A percentile compares a stretch with the other conserved stretches of the same genome.
These are phyloP conservation scores for Leiothrix lutea DNA, from an alignment of 2,113 vertebrate species.

Conservation along the genomic window DNA sequence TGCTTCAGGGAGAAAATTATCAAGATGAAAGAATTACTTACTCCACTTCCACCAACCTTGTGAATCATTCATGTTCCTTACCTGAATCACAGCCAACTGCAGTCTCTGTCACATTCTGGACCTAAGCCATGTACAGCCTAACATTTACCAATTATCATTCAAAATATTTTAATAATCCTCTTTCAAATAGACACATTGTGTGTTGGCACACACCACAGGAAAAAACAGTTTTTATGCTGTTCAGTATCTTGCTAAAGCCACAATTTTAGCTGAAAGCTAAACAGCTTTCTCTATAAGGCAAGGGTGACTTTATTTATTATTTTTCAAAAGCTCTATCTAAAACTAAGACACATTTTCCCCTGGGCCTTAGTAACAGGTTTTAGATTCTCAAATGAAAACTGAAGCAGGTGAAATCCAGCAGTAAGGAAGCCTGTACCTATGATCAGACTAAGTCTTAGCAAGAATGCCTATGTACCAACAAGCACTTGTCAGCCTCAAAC, in stretches of 20 bases:
- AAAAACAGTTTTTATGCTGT: background rate
- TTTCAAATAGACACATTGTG: background rate
- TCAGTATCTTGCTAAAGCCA: background rate
- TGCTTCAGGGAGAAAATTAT: conserved; percentile 41
- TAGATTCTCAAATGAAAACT: background rate
- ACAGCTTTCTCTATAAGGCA: background rate
- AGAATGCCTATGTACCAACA: background rate
- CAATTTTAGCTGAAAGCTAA: background rate
- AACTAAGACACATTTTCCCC: background rate
- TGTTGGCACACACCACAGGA: background rate
- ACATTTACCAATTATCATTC: background rate
- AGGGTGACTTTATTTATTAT: background rate
- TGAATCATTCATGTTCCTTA: conserved; percentile 51
- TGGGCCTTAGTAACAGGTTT: background rate
- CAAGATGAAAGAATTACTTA: conserved; percentile 55
- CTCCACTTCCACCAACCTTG: conserved; percentile 29
- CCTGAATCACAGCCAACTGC: conserved; percentile 35
- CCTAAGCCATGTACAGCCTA: background rate
- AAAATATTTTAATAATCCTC: background rate
- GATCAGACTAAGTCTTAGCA: background rate
- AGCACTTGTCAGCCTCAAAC: background rate
- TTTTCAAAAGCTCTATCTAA: background rate
- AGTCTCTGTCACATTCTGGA: background rate
- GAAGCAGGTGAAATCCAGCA: background rate
- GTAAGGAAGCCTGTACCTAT: background rate